Percentiles rank a stretch among this genome's conserved stretches.
These are phyloP conservation scores for Meandrusa payeni DNA, from an alignment of 2,888 invertebrate species.

Conservation along the genomic window DNA sequence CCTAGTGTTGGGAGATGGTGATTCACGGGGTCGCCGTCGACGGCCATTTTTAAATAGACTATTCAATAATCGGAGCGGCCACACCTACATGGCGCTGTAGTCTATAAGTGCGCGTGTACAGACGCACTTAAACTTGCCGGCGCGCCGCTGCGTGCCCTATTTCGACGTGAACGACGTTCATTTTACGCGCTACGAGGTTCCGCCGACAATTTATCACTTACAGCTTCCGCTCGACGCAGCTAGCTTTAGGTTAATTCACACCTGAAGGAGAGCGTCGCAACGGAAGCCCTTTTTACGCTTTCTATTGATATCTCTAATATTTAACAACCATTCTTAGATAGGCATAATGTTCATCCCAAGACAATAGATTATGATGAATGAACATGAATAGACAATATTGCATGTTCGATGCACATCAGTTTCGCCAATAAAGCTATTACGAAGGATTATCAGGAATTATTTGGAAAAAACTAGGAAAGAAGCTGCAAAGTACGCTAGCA, in stretches of 20 bases:
- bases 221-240: conserved; percentile 68
- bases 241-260: conserved; percentile 34
- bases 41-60: conserved; percentile 22
- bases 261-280: conserved; percentile 12
- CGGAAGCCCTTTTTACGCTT: conserved; percentile 15
- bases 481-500: too few species aligned
- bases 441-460: too few species aligned
- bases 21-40: conserved; percentile 16
- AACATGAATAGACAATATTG: too few species aligned
- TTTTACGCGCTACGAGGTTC: conserved; percentile 72
- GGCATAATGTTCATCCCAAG: too few species aligned
- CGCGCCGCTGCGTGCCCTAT: conserved; percentile 42
- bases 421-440: too few species aligned
- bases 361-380: too few species aligned
- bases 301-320: conserved; percentile 1
- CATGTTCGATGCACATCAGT: too few species aligned
- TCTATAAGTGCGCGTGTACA: conserved; percentile 26
- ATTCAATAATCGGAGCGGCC: conserved; percentile 31
- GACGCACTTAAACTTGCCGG: conserved; percentile 49
- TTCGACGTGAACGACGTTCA: conserved; percentile 61
- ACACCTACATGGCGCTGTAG: conserved; percentile 35
- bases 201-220: conserved; percentile 78
- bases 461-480: too few species aligned
- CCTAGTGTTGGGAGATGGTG: conserved; percentile 6
- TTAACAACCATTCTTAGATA: too few species aligned